Evolutionary conservation across 2,113 vertebrate genomes (phyloP), one percentile per base, ranked within the genome.

Genomic region (Pseudolaguvia tuberculata): DNA sequence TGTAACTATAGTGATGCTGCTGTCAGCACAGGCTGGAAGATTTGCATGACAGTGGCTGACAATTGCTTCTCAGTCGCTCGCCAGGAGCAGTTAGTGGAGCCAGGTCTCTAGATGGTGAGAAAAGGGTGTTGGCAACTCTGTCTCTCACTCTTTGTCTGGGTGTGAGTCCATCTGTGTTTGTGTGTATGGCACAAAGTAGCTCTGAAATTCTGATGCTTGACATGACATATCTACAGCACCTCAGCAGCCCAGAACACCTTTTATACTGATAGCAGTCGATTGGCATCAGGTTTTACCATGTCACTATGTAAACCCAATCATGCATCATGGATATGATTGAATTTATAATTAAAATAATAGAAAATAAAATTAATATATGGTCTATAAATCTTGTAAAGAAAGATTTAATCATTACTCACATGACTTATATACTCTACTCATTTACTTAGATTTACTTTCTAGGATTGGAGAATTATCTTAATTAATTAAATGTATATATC

Each of bases 31-130:
- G 75, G 68, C 75, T 62, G 21, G 51, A 13, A 55, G 80, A 81
- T 81, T 81, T 78, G 55, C 80, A 76, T 79, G 80, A 81, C 73
- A 76, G 72, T 78, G 62, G 67, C 78, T 81, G 80, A 78, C 55
- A 65, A 76, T 72, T 47, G 61, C 75, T 78, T 81, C 68, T 78
- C 72, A 78, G 76, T n/a, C 18, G 65, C 66, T 79, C 75, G 77
- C 80, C 80, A 81, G 62, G 63, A 78, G 69, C 77, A 69, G 77
- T 72, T 76, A 72, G 75, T 77, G 63, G 15, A 48, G 80, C 80
- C 80, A 79, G 69, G 80, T 62, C 72, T 78, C 68, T 48, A 62
- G 72, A 67, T 80, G 73, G 56, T 70, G 70, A 80, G 74, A 77
- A 77, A 80, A 76, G 70, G 65, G 75, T 72, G 80, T 67, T 79